These are phyloP conservation scores for Hirundo rustica DNA, from an alignment of 2,797 vertebrate species.

Conservation along the genomic window DNA sequence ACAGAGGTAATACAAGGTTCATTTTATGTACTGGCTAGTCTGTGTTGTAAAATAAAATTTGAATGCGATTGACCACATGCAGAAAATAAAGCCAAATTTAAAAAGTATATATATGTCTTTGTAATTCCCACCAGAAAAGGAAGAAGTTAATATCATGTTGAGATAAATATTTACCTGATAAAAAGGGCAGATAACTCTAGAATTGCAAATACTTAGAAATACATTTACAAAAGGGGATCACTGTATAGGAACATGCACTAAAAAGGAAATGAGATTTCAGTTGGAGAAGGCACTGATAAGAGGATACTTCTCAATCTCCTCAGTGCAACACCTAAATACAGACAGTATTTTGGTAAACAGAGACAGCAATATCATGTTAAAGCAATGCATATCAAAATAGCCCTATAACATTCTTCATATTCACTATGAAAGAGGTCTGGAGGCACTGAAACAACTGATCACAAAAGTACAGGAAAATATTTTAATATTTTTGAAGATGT, in stretches of 20 bases:
- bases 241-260: neutral
- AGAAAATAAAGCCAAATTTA: neutral
- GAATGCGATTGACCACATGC: neutral
- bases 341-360: neutral
- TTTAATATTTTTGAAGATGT: neutral
- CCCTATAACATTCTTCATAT: neutral
- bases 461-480: neutral
- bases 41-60: neutral
- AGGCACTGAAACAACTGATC: neutral
- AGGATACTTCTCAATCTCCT: neutral
- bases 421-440: neutral
- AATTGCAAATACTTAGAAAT: neutral
- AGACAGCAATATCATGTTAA: neutral
- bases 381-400: neutral
- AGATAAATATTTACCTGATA: neutral
- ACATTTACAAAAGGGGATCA: neutral
- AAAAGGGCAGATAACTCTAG: neutral
- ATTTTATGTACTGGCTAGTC: neutral
- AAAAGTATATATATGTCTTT: neutral
- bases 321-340: neutral
- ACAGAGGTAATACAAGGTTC: neutral
- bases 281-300: neutral
- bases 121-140: neutral
- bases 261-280: slow-evolving; percentile 5
- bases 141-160: neutral